Evolutionary conservation across 2,888 invertebrate species (phyloP).

Genomic region (Pollenia griseotomentosa): DNA sequence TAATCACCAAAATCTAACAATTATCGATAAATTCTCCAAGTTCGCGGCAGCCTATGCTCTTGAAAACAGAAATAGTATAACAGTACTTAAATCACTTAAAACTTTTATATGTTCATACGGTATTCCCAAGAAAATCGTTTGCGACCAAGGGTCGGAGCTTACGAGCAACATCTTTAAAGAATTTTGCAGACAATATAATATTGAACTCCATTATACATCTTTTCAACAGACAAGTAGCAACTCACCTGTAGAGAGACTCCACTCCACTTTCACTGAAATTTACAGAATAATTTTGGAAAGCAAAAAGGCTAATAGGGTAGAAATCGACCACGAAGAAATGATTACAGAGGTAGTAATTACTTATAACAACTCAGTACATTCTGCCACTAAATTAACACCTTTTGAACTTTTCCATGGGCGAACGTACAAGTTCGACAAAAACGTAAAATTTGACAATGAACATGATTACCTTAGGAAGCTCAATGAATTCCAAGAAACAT

Average conservation of each 20-base stretch:
- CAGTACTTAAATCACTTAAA: conserved; percentile 59
- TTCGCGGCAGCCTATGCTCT: conserved; percentile 62
- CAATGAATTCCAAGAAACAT: conserved; percentile 37
- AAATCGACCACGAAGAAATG: conserved; percentile 44
- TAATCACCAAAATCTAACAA: conserved; percentile 58
- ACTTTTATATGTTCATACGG: conserved; percentile 59
- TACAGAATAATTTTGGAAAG: conserved; percentile 44
- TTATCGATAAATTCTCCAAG: conserved; percentile 61
- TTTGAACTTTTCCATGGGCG: conserved; percentile 35
- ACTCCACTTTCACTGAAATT: conserved; percentile 63
- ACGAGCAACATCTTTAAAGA: conserved; percentile 58
- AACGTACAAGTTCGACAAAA: conserved; percentile 19
- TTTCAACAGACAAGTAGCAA: conserved; percentile 68
- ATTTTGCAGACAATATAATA: conserved; percentile 63
- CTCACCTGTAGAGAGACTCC: conserved; percentile 60
- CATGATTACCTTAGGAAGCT: conserved; percentile 50
- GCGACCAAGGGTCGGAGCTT: conserved; percentile 65
- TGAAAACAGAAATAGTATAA: conserved; percentile 55
- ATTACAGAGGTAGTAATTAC: conserved; percentile 42
- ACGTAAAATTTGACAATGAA: conserved; percentile 31
- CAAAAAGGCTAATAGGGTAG: background rate
- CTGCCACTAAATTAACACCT: conserved; percentile 53
- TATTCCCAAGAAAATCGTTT: conserved; percentile 64
- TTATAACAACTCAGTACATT: conserved; percentile 54
- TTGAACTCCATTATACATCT: conserved; percentile 57